These are phyloP conservation scores for Ascaphus truei DNA, from an alignment of 2,113 vertebrate species.

Conservation along the genomic window DNA sequence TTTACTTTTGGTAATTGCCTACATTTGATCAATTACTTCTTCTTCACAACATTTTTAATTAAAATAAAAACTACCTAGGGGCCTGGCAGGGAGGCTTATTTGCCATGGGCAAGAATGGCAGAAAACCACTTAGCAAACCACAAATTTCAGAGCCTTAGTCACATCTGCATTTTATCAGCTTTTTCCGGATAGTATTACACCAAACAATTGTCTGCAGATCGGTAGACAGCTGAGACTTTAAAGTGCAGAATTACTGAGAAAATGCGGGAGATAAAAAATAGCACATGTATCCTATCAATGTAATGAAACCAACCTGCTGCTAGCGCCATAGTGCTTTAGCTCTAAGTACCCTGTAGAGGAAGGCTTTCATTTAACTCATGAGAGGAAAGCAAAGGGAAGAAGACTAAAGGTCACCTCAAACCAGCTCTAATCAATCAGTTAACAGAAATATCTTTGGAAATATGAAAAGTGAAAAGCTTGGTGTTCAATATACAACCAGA, in stretches of 20 bases:
- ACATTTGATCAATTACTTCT: conserved; percentile 48
- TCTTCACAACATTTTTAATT: conserved; percentile 63
- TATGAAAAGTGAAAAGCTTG: conserved; percentile 47
- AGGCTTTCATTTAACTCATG: conserved; percentile 76
- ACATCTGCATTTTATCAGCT: conserved; percentile 98
- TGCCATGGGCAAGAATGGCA: conserved; percentile 68
- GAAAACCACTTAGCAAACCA: conserved; percentile 84
- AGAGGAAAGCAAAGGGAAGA: conserved; percentile 59
- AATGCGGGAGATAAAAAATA: conserved; percentile 82
- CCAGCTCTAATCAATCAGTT: conserved; percentile 69
- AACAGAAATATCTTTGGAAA: conserved; percentile 54
- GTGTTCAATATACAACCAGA: conserved; percentile 59
- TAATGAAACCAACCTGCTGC: conserved; percentile 79
- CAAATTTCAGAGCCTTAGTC: conserved; percentile 90
- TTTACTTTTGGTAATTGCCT: conserved; percentile 3
- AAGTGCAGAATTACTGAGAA: conserved; percentile 91
- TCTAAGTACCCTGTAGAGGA: conserved; percentile 67
- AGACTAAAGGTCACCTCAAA: conserved; percentile 69
- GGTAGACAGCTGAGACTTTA: conserved; percentile 87
- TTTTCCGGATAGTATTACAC: conserved; percentile 94
- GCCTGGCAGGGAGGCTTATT: conserved; percentile 61
- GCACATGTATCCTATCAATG: conserved; percentile 81
- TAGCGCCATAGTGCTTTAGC: conserved; percentile 61
- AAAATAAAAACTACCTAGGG: conserved; percentile 47
- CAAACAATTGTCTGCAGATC: conserved; percentile 95